Evolutionary conservation across 2,113 vertebrate species (phyloP), one percentile per base, ranked within the genome.

Genomic region (Ahaetulla prasina): DNA sequence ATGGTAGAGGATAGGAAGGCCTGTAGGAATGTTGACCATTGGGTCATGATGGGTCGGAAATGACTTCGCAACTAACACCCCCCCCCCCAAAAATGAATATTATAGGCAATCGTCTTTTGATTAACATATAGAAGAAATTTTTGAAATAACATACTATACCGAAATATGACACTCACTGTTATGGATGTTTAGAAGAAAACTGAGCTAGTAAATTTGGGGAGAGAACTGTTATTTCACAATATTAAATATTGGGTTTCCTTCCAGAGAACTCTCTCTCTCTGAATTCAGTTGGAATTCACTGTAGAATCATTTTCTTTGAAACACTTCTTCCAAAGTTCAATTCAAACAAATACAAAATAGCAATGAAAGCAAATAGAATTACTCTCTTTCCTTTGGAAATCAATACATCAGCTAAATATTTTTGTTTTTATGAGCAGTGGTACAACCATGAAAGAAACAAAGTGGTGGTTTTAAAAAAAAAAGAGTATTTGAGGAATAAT

Each of bases 391-490:
- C 94, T 80, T 0, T 96, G 93, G 94, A 96, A 96, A 97, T 97
- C 92, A 95, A 95, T 96, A 95, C 89, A 93, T 97, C 97, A 96
- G 93, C 96, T 95, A 95, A 97, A 95, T 93, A 97, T 57, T 89
- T 89, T 89, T 94, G 91, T 49, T 93, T 94, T 95, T 96, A 94
- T 95, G 92, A 93, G 96, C 93, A 94, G 93, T 95, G 96, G 92
- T 95, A 93, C 52, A 10, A 30, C 80, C 90, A 93, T 68, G 95
- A 93, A 91, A 96, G 97, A 95, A 96, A 91, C 53, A 93, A 92
- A 87, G 55, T 92, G 55, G 16, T 96, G 85, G 96, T 96, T 96
- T 52, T 27, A 20, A 53, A 53, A 18, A 23, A 3, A 43, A 96
- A 96, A 93, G 95, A 92, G 63, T 22, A 90, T 93, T 45, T 90